These are phyloP conservation scores for Pentalonia nigronervosa DNA, from an alignment of 1,140 invertebrate genomes.

Conservation along the genomic window DNA sequence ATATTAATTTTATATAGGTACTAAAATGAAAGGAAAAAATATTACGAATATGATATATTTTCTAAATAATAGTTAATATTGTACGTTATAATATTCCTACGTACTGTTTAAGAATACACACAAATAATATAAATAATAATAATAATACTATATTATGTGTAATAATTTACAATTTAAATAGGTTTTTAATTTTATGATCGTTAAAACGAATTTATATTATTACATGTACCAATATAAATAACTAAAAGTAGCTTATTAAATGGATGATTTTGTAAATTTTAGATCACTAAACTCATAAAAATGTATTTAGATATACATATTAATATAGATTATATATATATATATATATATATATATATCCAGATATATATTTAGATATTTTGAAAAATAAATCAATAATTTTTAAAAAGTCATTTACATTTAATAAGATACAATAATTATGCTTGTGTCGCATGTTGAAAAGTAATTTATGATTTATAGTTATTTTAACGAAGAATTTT, in stretches of 20 bases:
- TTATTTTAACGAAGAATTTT: too few relatives aligned
- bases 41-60: not conserved
- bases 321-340: too few relatives aligned
- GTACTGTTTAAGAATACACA: not conserved
- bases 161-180: not conserved
- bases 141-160: not conserved
- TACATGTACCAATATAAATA: not conserved
- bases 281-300: too few relatives aligned
- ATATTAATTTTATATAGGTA: not conserved
- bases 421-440: too few relatives aligned
- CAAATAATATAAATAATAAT: not conserved
- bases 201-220: not conserved
- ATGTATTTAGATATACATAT: too few relatives aligned
- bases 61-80: not conserved
- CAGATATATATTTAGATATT: too few relatives aligned
- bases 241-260: not conserved
- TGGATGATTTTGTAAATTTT: not conserved
- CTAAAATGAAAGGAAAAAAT: not conserved
- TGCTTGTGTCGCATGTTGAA: too few relatives aligned
- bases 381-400: too few relatives aligned
- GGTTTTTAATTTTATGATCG: not conserved
- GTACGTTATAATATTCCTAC: not conserved
- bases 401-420: too few relatives aligned
- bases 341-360: too few relatives aligned
- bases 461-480: too few relatives aligned